Evolutionary conservation across 2,113 vertebrate species (phyloP).

Genomic region (Campylomormyrus tamandua): DNA sequence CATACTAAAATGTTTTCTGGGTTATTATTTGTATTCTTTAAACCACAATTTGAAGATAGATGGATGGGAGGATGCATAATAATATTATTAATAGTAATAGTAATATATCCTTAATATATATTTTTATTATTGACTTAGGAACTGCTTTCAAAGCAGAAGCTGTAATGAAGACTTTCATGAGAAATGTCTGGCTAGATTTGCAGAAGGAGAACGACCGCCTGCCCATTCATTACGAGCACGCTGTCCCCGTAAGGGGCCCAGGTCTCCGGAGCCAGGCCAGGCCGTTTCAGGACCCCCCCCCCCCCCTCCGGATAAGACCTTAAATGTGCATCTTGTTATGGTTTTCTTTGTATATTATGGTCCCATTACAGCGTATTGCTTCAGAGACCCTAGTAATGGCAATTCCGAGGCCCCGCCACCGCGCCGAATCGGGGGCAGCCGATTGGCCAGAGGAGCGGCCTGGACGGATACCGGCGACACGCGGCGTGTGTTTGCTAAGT

Average conservation of each 20-base stretch:
- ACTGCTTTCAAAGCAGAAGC: background rate
- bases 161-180: background rate
- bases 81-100: background rate
- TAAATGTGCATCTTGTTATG: conserved; percentile 9
- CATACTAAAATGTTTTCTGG: background rate
- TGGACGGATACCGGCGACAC: background rate
- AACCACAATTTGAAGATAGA: background rate
- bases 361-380: background rate
- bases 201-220: background rate
- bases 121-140: background rate
- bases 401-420: background rate
- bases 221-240: background rate
- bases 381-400: background rate
- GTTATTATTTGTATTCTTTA: background rate
- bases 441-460: background rate
- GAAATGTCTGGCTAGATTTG: background rate
- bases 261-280: background rate
- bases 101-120: background rate
- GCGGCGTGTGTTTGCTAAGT: background rate
- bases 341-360: conserved; percentile 4
- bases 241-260: background rate
- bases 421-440: background rate
- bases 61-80: background rate
- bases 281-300: background rate
- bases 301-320: background rate